These are phyloP conservation scores for Acrobasis suavella DNA, from an alignment of 2,888 invertebrate species.

Conservation along the genomic window DNA sequence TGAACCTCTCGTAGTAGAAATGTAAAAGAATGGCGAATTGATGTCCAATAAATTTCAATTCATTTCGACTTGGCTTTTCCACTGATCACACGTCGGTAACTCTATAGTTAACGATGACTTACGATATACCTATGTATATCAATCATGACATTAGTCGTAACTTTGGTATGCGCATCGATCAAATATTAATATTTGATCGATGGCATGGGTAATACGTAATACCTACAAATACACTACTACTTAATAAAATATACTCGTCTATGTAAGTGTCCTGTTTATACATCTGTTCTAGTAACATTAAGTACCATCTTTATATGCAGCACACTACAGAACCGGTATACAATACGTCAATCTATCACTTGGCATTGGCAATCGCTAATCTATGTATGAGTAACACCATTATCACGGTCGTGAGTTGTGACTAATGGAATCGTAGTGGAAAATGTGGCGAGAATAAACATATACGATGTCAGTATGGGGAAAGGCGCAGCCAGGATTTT, in stretches of 20 bases:
- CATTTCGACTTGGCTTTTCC: no score
- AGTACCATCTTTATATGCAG: constrained; percentile 24
- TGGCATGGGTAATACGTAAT: no score
- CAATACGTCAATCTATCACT: constrained; percentile 15
- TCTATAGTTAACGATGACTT: no score
- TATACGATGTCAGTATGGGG: constrained; percentile 3
- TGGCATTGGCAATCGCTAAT: constrained; percentile 55
- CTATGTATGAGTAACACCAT: constrained; percentile 56
- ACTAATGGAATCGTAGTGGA: constrained; percentile 38
- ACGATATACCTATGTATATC: no score
- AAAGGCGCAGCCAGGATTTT: no score
- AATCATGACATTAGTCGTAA: no score
- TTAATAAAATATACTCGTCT: not conserved
- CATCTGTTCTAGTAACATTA: not conserved
- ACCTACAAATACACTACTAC: not conserved
- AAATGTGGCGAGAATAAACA: constrained; percentile 35
- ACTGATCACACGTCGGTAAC: no score
- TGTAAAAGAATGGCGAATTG: no score
- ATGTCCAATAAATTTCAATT: no score
- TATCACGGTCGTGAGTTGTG: constrained; percentile 42
- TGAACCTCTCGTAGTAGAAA: no score
- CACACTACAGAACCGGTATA: not conserved
- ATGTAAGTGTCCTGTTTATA: not conserved
- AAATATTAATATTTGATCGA: no score
- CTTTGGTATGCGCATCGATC: no score